Evolutionary conservation across 2,888 invertebrate species (phyloP).

Genomic region (Amiota mariae): DNA sequence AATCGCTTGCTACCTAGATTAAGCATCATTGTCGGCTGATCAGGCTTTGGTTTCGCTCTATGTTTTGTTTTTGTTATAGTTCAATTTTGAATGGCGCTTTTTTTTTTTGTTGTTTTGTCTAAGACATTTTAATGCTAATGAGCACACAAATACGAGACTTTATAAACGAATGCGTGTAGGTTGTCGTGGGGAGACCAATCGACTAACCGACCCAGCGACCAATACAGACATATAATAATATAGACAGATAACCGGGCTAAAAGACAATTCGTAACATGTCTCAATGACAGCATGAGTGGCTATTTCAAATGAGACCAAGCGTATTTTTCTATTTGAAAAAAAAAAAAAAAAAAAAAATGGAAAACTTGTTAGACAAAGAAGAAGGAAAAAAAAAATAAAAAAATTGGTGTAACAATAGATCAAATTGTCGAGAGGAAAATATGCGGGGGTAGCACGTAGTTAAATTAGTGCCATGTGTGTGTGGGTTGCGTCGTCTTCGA

Average conservation of each 20-base stretch:
- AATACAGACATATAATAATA: constrained; percentile 39
- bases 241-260: constrained; percentile 35
- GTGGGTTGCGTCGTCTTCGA: constrained; percentile 41
- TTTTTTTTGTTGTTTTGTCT: constrained; percentile 52
- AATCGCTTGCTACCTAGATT: background rate
- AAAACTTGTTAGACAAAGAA: constrained; percentile 56
- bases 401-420: background rate
- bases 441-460: constrained; percentile 6
- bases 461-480: constrained; percentile 41
- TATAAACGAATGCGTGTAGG: constrained; percentile 51
- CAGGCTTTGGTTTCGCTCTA: background rate
- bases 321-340: constrained; percentile 39
- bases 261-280: constrained; percentile 51
- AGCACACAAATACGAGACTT: constrained; percentile 56
- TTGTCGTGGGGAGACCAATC: constrained; percentile 41
- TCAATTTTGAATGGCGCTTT: constrained; percentile 62
- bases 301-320: constrained; percentile 48
- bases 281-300: constrained; percentile 63
- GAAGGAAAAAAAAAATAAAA: background rate
- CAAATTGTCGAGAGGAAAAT: background rate
- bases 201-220: constrained; percentile 23
- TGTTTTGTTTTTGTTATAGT: constrained; percentile 42
- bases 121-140: constrained; percentile 69
- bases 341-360: constrained; percentile 50
- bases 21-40: background rate